Conservation (phyloP, 1,140 invertebrate genomes). For the Wiebesia pumilae region DNA sequence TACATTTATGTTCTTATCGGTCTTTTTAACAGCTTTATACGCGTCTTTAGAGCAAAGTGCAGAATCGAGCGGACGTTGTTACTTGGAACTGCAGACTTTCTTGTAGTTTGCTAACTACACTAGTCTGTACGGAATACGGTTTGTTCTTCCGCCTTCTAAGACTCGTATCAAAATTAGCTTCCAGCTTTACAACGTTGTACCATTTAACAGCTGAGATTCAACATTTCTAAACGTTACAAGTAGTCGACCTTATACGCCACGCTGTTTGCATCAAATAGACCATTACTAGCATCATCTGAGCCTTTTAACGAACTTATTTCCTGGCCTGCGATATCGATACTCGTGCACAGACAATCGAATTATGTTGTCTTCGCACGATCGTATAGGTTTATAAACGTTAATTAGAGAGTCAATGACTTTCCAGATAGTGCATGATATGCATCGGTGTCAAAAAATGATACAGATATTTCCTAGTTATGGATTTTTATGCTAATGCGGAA, state of each 20-base stretch:
- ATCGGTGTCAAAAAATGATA: not conserved
- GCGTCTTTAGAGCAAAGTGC: not conserved
- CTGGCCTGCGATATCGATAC: not conserved
- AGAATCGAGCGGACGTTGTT: not conserved
- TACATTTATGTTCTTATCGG: not conserved
- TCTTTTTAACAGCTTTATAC: not conserved
- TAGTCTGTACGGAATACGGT: not conserved
- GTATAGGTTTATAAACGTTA: not conserved
- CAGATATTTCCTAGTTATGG: too few species aligned
- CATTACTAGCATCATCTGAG: not conserved
- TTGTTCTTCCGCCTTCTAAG: not conserved
- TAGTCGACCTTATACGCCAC: not conserved
- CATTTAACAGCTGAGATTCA: not conserved
- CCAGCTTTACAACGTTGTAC: not conserved
- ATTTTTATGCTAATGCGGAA: too few species aligned
- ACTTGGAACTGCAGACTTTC: not conserved
- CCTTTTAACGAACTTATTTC: not conserved
- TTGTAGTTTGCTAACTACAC: not conserved
- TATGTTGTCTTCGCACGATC: not conserved
- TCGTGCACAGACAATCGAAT: not conserved
- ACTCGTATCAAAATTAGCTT: not conserved
- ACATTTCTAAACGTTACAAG: not conserved
- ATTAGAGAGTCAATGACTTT: not conserved
- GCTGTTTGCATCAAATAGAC: not conserved
- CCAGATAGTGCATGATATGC: not conserved